Evolutionary conservation across 2,797 vertebrate genomes (phyloP), one percentile per base, ranked within the genome.

Genomic region (Helicolenus hilgendorfi): DNA sequence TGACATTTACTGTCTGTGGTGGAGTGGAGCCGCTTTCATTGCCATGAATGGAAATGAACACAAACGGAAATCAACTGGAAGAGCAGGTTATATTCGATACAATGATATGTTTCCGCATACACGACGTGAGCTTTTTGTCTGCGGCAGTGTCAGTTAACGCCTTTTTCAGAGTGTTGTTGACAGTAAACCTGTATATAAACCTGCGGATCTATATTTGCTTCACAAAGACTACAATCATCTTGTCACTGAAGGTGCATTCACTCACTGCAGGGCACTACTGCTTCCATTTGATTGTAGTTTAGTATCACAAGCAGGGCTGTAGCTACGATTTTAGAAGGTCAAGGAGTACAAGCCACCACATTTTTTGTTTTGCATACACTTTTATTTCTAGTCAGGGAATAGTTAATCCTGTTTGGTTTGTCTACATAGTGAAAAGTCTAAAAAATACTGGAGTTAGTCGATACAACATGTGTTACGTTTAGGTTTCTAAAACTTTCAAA

Each of bases 1-100:
- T 94, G 93, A 94, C 95, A 94, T 96, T 94, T 94, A 82, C 83
- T 80, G 81, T 82, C 73, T 78, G 78, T 84, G 72, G 68, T 77
- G 31, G 49, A 83, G 26, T 31, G 78, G 7, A 79, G 78, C 38
- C 45, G 7, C 69, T 45, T 35, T 80, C 38, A 65, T 49, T 31
- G 72, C 29, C 56, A 41, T 84, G 85, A 88, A 85, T 87, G 59
- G 64, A 83, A 91, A 81, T 56, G 11, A 60, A 70, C 41, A 56
- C 8, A 35, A 81, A 58, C 56, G 36, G 22, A 82, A 77, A 69
- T 68, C 14, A 84, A 82, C 36, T 53, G 29, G 33, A 84, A 26
- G 67, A 83, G 69, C 53, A 69, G 22, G 26, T 53, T 62, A 9
- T 58, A 33, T 53, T 69, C 58, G 64, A 81, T 72, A 13, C 22